Percentiles rank a stretch among this genome's conserved stretches.
These are phyloP conservation scores for Aplodontia rufa DNA, from an alignment of 2,113 vertebrate genomes.

Conservation along the genomic window DNA sequence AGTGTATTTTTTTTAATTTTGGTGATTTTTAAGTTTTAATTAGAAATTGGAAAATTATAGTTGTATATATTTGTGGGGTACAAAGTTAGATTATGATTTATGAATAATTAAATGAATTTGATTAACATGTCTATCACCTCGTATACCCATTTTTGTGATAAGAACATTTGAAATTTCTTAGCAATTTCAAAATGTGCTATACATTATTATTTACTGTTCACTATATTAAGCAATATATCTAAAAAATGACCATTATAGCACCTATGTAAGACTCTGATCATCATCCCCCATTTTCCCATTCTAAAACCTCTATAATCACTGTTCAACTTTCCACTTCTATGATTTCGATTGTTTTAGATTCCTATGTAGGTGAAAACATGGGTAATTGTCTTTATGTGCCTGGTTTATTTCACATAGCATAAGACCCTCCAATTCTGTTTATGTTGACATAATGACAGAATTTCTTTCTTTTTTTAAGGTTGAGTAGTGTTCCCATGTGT, in stretches of 20 bases:
- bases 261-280: neutral
- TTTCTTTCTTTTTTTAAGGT: neutral
- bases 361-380: neutral
- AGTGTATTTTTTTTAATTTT: neutral
- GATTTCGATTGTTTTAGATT: neutral
- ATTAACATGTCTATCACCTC: neutral
- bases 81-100: neutral
- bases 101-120: constrained; percentile 17
- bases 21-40: neutral
- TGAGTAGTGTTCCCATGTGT: neutral
- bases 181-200: neutral
- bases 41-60: neutral
- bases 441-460: neutral
- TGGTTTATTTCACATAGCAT: neutral
- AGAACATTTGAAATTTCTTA: neutral
- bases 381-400: neutral
- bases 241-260: neutral
- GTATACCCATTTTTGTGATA: neutral
- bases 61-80: neutral
- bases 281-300: neutral
- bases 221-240: neutral
- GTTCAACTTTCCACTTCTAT: neutral
- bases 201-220: neutral
- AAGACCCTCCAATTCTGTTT: neutral
- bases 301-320: neutral